Evolutionary conservation across 2,797 vertebrate genomes (phyloP), one percentile per base, ranked within the genome.

Genomic region (Hafferia zeledoni): DNA sequence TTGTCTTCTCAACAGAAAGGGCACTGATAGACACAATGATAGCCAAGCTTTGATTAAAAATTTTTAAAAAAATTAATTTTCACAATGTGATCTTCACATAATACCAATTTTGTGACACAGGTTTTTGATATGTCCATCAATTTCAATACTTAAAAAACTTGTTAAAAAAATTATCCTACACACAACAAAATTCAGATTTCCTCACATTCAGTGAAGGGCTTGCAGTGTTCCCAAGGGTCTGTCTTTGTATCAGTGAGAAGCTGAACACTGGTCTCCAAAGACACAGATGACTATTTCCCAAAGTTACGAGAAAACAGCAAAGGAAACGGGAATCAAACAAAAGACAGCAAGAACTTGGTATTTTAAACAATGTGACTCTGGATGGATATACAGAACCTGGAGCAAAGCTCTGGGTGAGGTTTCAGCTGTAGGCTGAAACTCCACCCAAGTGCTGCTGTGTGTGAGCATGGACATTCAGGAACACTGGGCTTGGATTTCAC

Each of bases 401-500:
- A 77, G 78, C 52, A 79, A 64, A 61, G 49, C n/a, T 80, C 60
- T 24, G 46, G 53, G 49, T 33, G 41, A 68, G 23, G 22, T 1
- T 44, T 55, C 43, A 87, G 60, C 17, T 83, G 33, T 3, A 75
- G 44, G 39, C 20, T 68, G 39, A 63, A 89, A 13, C 19, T 33
- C 17, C 37, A 31, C 11, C 27, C 25, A 61, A 12, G 6, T 0
- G 0, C 9, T 78, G 80, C 11, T 30, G 35, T 12, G n/a, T 30
- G 2, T 1, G 2, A 75, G 49, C 37, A 39, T 0, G 25, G 50
- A 59, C 2, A 3, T 6, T 49, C 44, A 52, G n/a, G 6, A 59
- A 82, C 5, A 64, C 2, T 3, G 41, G n/a, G 27, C 11, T 60
- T 41, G 16, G 79, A 44, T 60, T 83, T 60, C 69, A 60, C 41